These are phyloP conservation scores for Dryobota labecula DNA, from an alignment of 2,888 invertebrate genomes.

Conservation along the genomic window DNA sequence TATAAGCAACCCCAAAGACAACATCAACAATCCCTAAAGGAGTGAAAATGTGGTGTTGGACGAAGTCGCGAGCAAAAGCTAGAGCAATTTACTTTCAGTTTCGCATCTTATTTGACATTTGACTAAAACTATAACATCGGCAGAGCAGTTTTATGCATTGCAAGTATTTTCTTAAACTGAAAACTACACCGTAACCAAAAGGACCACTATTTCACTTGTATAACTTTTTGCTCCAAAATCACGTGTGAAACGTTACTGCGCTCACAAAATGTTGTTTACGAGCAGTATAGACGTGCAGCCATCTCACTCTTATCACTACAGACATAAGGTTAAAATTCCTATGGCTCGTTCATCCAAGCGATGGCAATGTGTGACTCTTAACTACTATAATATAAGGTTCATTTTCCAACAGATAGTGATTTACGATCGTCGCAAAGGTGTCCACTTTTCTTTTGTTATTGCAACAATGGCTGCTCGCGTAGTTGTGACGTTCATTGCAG, in stretches of 20 bases:
- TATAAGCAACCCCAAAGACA: no score
- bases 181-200: constrained; percentile 14
- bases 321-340: not conserved
- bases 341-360: not conserved
- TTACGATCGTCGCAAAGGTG: constrained; percentile 26
- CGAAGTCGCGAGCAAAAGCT: no score
- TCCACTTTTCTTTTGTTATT: constrained; percentile 42
- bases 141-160: no score
- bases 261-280: constrained; percentile 46
- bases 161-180: not conserved
- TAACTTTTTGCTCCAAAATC: constrained; percentile 39
- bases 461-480: constrained; percentile 39
- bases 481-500: constrained; percentile 29
- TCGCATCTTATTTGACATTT: no score
- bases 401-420: constrained; percentile 7
- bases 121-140: no score
- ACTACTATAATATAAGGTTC: not conserved
- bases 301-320: not conserved
- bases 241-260: constrained; percentile 35
- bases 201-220: constrained; percentile 11
- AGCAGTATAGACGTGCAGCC: not conserved
- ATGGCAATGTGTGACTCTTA: not conserved
- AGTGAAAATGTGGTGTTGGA: no score
- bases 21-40: no score
- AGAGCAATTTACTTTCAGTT: no score